phyloP scores from a whole-genome alignment of 64 coral and sea anemone genomes.

The Pachyseris speciosa region DNA sequence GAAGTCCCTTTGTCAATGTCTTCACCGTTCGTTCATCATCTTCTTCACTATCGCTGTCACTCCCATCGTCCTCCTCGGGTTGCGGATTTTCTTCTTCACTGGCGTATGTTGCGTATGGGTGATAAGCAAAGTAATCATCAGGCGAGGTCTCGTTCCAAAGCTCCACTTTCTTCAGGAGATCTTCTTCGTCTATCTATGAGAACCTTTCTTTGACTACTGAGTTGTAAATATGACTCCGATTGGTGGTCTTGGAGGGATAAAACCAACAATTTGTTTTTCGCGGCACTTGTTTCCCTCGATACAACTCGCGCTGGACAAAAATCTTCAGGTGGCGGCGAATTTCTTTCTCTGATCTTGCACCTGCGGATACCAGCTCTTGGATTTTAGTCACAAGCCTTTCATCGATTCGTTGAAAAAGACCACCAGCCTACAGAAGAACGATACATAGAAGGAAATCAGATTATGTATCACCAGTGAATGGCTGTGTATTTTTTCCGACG shows the following conservation, averaged over 20 bases:
- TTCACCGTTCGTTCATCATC: not conserved
- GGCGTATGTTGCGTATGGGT: conserved; percentile 8
- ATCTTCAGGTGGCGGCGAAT: conserved; percentile 32
- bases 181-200: conserved; percentile 33
- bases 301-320: conserved; percentile 25
- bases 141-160: not conserved
- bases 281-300: not conserved
- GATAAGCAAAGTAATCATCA: conserved; percentile 35
- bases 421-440: not conserved
- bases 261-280: conserved; percentile 6
- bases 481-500: too few species aligned
- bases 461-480: too few species aligned
- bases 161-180: conserved; percentile 19
- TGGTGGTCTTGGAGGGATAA: not conserved
- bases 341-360: not conserved
- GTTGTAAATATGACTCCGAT: conserved; percentile 58
- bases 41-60: not conserved
- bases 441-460: not conserved
- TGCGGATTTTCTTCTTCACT: not conserved
- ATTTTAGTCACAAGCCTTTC: conserved; percentile 8
- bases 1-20: not conserved
- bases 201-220: conserved; percentile 11
- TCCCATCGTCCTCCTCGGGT: not conserved
- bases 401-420: conserved; percentile 38
- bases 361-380: not conserved